Percentiles rank a stretch among this genome's conserved stretches.
These are phyloP conservation scores for Solenopsis invicta DNA, from an alignment of 1,140 invertebrate species.

Conservation along the genomic window DNA sequence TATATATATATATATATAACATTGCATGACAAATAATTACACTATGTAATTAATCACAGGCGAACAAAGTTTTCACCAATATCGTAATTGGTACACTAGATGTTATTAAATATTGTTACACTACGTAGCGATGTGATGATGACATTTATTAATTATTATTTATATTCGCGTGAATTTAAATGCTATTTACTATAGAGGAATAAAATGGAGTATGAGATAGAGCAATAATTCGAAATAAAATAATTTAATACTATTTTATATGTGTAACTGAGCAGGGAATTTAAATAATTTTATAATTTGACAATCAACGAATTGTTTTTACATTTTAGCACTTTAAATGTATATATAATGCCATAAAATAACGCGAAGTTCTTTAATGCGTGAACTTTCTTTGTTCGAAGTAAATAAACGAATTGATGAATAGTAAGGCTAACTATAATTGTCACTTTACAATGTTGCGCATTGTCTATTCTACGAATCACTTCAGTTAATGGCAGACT, in stretches of 20 bases:
- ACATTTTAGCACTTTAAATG: not conserved
- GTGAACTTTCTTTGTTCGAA: not conserved
- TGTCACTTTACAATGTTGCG: not conserved
- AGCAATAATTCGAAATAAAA: not conserved
- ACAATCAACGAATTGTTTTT: not conserved
- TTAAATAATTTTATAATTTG: not conserved
- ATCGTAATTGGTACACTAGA: conserved; percentile 8
- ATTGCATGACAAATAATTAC: conserved; percentile 43
- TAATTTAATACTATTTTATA: not conserved
- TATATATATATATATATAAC: conserved; percentile 15
- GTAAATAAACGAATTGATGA: not conserved
- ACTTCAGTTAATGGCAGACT: conserved; percentile 44
- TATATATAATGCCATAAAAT: not conserved
- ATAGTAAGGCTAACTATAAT: not conserved
- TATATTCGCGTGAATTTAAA: not conserved
- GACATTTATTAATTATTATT: conserved; percentile 32
- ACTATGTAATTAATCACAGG: conserved; percentile 42
- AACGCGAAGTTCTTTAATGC: not conserved
- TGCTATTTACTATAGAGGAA: not conserved
- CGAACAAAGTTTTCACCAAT: conserved; percentile 24
- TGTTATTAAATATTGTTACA: conserved; percentile 18
- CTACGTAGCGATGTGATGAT: not conserved
- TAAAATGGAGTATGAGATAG: not conserved
- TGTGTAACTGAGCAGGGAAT: not conserved
- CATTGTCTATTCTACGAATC: conserved; percentile 9